A percentile compares a stretch with the other conserved stretches of the same genome.
Conservation (phyloP, 2,113 vertebrate genomes). For the Tetrax tetrax region DNA sequence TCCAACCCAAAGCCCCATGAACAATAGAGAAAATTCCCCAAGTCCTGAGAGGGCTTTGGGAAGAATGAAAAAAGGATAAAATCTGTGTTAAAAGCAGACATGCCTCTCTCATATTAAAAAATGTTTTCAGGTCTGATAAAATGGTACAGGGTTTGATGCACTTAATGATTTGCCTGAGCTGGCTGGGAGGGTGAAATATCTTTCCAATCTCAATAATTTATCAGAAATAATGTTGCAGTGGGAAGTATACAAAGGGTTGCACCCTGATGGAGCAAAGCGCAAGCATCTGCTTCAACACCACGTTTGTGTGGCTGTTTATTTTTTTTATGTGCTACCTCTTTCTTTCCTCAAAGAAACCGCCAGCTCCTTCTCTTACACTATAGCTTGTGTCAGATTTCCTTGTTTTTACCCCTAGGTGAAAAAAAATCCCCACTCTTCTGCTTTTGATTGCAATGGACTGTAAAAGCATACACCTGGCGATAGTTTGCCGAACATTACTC, state of each 20-base stretch:
- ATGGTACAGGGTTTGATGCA: background rate
- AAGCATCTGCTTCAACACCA: background rate
- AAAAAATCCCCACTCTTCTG: background rate
- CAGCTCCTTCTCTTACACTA: background rate
- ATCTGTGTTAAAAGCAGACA: conserved; percentile 15
- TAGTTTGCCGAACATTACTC: background rate
- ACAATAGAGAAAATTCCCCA: background rate
- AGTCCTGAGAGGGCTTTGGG: background rate
- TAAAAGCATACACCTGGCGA: background rate
- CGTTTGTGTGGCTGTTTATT: background rate
- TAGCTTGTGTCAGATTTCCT: background rate
- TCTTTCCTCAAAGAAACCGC: background rate
- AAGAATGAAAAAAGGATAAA: background rate
- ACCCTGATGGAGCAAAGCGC: background rate
- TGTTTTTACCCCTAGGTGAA: background rate
- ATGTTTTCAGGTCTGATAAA: background rate
- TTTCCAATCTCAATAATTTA: conserved; percentile 52
- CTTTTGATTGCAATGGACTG: background rate
- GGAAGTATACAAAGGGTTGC: background rate
- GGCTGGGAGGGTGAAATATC: background rate
- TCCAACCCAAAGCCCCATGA: background rate
- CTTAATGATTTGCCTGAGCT: conserved; percentile 11
- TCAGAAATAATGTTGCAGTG: conserved; percentile 23
- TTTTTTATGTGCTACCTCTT: background rate
- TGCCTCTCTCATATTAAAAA: background rate